A percentile compares a stretch with the other conserved stretches of the same genome.
Evolutionary conservation across 64 coral and sea anemone species (phyloP).

Genomic region (Anthopleura sola): DNA sequence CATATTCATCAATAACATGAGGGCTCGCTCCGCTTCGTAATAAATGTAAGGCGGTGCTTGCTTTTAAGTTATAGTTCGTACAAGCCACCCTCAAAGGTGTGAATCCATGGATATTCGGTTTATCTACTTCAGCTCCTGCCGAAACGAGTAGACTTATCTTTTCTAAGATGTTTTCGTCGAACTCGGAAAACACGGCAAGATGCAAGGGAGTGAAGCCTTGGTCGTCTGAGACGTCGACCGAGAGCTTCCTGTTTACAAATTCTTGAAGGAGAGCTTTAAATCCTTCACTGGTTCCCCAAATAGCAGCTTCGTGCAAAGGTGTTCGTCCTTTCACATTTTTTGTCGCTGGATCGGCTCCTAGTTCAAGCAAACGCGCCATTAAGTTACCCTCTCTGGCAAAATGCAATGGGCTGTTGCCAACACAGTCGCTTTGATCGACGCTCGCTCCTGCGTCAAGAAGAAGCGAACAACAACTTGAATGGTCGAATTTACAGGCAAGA

Average conservation of each 20-base stretch:
- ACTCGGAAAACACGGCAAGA: conserved; percentile 10
- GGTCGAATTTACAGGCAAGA: conserved; percentile 24
- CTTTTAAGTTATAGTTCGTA: conserved; percentile 19
- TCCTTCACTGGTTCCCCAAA: conserved; percentile 26
- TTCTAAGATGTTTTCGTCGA: conserved; percentile 26
- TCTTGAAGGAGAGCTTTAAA: conserved; percentile 22
- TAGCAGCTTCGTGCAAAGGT: conserved; percentile 28
- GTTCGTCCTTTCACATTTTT: conserved; percentile 20
- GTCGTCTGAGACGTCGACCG: conserved; percentile 18
- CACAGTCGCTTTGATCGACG: conserved; percentile 28
- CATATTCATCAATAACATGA: conserved; percentile 6
- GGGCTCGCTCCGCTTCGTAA: conserved; percentile 15
- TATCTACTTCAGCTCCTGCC: conserved; percentile 34
- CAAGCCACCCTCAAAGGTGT: conserved; percentile 16
- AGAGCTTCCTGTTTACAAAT: conserved; percentile 7
- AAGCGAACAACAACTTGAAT: conserved; percentile 17
- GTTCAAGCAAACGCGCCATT: conserved; percentile 10
- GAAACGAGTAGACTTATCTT: conserved; percentile 29
- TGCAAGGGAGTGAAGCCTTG: conserved; percentile 26
- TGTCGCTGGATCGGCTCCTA: conserved; percentile 14
- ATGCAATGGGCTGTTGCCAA: conserved; percentile 29
- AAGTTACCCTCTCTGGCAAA: conserved; percentile 16
- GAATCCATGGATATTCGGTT: not conserved
- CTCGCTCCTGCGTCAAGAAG: conserved; percentile 16
- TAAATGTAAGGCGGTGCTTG: not conserved